A percentile compares a stretch with the other conserved stretches of the same genome.
These are phyloP conservation scores for Sibirionetta formosa DNA, from an alignment of 2,797 vertebrate species.

Conservation along the genomic window DNA sequence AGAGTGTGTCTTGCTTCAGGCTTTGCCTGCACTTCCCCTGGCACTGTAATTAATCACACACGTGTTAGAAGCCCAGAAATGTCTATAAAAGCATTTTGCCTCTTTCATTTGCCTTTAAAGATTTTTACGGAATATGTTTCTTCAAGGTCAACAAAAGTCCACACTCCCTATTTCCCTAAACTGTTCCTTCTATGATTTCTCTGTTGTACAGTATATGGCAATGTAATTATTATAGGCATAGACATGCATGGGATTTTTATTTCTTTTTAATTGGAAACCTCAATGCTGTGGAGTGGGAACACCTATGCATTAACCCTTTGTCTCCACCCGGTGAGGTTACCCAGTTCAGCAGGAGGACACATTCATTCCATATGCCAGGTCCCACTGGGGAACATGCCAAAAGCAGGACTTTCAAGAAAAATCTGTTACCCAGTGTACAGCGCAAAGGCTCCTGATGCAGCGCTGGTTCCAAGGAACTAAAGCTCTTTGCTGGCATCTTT, in stretches of 20 bases:
- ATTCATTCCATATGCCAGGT: not conserved
- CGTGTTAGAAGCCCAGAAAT: not conserved
- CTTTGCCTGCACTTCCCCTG: not conserved
- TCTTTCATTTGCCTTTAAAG: not conserved
- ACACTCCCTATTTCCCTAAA: not conserved
- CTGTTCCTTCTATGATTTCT: not conserved
- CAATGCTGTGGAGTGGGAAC: not conserved
- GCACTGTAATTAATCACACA: not conserved
- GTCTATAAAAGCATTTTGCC: not conserved
- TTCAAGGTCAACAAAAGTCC: not conserved
- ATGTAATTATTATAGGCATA: not conserved
- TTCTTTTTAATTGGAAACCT: not conserved
- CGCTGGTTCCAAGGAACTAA: not conserved
- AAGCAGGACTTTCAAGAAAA: slow-evolving; percentile 22
- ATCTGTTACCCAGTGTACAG: not conserved
- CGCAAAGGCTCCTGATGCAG: accelerated
- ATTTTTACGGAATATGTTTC: not conserved
- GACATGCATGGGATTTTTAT: not conserved
- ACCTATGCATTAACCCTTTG: not conserved
- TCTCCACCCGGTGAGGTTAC: not conserved
- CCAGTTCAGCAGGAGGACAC: slow-evolving; percentile 13
- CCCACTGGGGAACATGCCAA: not conserved
- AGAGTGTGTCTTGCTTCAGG: accelerated
- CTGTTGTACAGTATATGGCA: not conserved
- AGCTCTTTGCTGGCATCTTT: slow-evolving; percentile 76